A percentile compares a stretch with the other conserved stretches of the same genome.
Evolutionary conservation across 2,888 invertebrate species (phyloP).

Genomic region (Cantharis lateralis): DNA sequence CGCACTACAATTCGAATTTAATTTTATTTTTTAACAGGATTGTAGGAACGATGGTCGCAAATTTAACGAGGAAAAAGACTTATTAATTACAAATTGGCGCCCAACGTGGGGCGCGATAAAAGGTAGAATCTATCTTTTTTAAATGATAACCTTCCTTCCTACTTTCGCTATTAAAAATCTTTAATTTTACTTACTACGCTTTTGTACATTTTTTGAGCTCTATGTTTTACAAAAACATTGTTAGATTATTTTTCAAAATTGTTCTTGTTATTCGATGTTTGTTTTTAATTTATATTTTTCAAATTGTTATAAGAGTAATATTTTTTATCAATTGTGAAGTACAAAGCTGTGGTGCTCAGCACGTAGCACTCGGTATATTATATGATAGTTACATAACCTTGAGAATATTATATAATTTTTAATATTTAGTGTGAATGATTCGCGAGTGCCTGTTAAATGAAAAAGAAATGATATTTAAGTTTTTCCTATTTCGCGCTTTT

Average conservation of each 20-base stretch:
- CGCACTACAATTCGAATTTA: constrained; percentile 25
- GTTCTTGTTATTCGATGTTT: constrained; percentile 51
- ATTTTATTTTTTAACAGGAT: constrained; percentile 9
- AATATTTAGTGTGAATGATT: constrained; percentile 25
- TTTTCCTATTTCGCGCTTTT: constrained; percentile 9
- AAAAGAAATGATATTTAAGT: constrained; percentile 18
- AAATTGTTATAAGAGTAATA: constrained; percentile 44
- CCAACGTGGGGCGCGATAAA: neutral
- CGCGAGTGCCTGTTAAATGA: constrained; percentile 21
- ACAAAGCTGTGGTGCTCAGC: constrained; percentile 43
- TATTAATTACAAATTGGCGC: neutral
- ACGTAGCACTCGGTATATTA: constrained; percentile 28
- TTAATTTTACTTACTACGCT: constrained; percentile 25
- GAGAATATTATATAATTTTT: constrained; percentile 23
- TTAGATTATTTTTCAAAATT: constrained; percentile 46
- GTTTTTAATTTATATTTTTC: constrained; percentile 51
- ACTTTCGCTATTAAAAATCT: neutral
- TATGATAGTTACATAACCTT: constrained; percentile 26
- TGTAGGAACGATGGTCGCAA: neutral
- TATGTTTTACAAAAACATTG: constrained; percentile 32
- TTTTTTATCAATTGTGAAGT: constrained; percentile 51
- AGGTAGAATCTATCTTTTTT: neutral
- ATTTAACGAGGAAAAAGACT: neutral
- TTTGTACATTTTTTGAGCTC: constrained; percentile 36
- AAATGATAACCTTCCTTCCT: neutral